Evolutionary conservation across 2,113 vertebrate genomes (phyloP), one percentile per base, ranked within the genome.

Genomic region (Apeltes quadracus): DNA sequence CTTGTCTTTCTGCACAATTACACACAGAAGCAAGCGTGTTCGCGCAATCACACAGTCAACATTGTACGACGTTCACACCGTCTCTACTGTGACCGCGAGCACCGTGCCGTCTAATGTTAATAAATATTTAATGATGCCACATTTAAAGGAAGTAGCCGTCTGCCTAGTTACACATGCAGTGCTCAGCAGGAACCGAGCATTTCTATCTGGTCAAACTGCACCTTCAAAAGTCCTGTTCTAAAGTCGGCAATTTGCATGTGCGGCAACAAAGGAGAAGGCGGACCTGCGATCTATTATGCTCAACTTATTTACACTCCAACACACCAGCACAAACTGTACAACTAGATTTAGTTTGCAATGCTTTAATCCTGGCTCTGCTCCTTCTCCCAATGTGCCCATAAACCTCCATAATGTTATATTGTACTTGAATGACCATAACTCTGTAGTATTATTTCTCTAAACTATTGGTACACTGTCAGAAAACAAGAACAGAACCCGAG

Each of bases 191-290:
- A 23, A 41, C 72, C 77, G 75, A 92, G 75, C 75, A 83, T 87
- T 92, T 87, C 89, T 91, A 91, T 89, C 79, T 93, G 93, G 76
- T 43, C 51, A 27, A 78, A 75, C 64, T 79, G 81, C 43, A 63
- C 69, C 86, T 91, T 93, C 90, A 93, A 93, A 7, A 91, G 88
- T 67, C 83, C 71, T 86, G 72, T 88, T 84, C 85, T 84, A 78
- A 89, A 73, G 59, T 48, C 75, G 61, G 36, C 44, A 73, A 89
- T 92, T 91, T 92, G 86, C 87, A 86, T 91, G 84, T 66, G 64
- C 32, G 68, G 68, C 34, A 90, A 89, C 82, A 90, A 81, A 68
- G 51, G 77, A 84, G 74, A 83, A 84, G 76, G 79, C 78, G 77
- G 82, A 82, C 58, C 81, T 86, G 76, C 27, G 39, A 59, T 84